phyloP scores from a whole-genome alignment of 2,888 invertebrate species.

The Eudemis profundana region DNA sequence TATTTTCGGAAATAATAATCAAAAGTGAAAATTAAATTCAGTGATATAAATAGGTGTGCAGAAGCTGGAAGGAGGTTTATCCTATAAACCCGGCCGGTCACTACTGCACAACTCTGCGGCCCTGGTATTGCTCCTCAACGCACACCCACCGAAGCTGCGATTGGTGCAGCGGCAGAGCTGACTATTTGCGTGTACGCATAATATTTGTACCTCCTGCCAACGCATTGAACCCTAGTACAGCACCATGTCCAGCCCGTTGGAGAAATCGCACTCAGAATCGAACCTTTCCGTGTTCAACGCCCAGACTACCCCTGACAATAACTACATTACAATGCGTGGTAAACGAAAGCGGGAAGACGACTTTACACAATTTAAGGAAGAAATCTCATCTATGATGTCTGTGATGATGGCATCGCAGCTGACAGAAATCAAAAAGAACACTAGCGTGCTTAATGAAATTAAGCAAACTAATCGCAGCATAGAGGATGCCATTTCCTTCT shows the following conservation, averaged over 20 bases:
- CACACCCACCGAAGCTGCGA: neutral
- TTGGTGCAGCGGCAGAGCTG: neutral
- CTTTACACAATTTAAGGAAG: neutral
- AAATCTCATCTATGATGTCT: neutral
- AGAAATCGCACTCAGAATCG: slow-evolving; percentile 6
- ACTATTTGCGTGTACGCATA: neutral
- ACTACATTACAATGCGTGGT: neutral
- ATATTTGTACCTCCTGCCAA: neutral
- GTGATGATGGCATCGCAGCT: slow-evolving; percentile 6
- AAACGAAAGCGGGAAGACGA: slow-evolving; percentile 7
- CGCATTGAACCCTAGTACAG: neutral
- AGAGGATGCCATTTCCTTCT: slow-evolving; percentile 28
- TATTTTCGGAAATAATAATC: neutral
- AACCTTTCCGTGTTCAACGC: neutral
- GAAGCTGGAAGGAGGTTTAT: neutral
- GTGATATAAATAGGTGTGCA: neutral
- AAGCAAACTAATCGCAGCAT: slow-evolving; percentile 24
- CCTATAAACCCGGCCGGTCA: neutral
- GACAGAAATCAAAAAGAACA: slow-evolving; percentile 6
- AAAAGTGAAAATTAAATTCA: neutral
- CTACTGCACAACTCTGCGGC: neutral
- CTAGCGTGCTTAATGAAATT: slow-evolving; percentile 16
- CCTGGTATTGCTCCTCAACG: neutral
- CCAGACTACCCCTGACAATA: neutral
- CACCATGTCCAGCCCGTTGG: too few relatives aligned